Evolutionary conservation across 2,113 vertebrate genomes (phyloP), one percentile per base, ranked within the genome.

Genomic region (Lota lota): DNA sequence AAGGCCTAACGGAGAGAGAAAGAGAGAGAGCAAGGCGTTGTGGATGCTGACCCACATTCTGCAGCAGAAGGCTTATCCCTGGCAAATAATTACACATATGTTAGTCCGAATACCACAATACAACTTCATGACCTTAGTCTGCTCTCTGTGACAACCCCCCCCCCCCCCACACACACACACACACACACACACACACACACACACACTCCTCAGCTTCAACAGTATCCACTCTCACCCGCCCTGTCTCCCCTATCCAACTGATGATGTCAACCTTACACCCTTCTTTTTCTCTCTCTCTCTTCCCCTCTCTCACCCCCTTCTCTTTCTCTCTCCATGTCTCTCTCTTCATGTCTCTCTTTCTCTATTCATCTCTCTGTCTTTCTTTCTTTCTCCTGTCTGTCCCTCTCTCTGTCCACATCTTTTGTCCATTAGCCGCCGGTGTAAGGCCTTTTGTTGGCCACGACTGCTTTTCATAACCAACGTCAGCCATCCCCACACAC

Each of bases 11-110:
- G 66, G 71, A 56, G 22, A 47, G 36, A 40, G 36, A 40, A 67
- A 75, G 73, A 63, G 62, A 61, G 14, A 22, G 61, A 21, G 10
- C 24, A 14, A 56, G 22, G 21, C 68, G 66, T 71, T 73, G 63
- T 59, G 64, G 74, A 78, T 65, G 68, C 68, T 80, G 84, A 87
- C 81, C 82, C 87, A 85, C 81, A 82, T 83, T 78, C 68, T 5
- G 72, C 64, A 4, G 64, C 2, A 73, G 68, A 14, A 16, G 69
- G 79, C 73, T 77, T 71, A 61, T 67, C 74, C 67, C 79, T 65
- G 66, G 69, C 69, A 77, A 77, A 69, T 22, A 69, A 20, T n/a
- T 60, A 21, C 58, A 20, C 53, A 12, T 56, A 58, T 17, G 68
- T 63, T 62, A 19, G 66, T 66, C 68, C 40, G 40, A 7, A 7